A percentile compares a stretch with the other conserved stretches of the same genome.
phyloP scores from a whole-genome alignment of 2,888 invertebrate genomes.

The Odontomyia ornata region DNA sequence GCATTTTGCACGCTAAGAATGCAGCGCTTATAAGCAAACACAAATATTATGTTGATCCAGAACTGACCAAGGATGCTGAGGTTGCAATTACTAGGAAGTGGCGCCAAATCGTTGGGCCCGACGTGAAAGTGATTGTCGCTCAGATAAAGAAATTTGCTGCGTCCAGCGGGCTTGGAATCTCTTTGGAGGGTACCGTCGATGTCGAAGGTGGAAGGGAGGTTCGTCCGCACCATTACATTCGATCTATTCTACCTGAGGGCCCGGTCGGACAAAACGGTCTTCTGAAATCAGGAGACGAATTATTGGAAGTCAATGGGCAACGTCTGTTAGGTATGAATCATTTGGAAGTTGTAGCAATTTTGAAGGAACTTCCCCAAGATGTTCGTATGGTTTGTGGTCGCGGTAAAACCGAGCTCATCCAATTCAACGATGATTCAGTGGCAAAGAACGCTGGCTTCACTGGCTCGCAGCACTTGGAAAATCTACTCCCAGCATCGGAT shows the following conservation, averaged over 20 bases:
- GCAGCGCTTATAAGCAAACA: constrained; percentile 55
- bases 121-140: constrained; percentile 81
- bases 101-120: constrained; percentile 81
- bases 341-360: constrained; percentile 90
- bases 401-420: constrained; percentile 64
- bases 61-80: constrained; percentile 76
- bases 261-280: constrained; percentile 93
- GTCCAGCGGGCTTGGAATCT: constrained; percentile 95
- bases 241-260: constrained; percentile 96
- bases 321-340: constrained; percentile 91
- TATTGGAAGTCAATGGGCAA: constrained; percentile 92
- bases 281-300: constrained; percentile 93
- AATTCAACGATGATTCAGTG: constrained; percentile 62
- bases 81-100: constrained; percentile 83
- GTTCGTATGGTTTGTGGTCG: constrained; percentile 91
- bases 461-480: constrained; percentile 70
- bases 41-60: constrained; percentile 62
- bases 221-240: constrained; percentile 97
- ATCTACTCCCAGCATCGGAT: constrained; percentile 70
- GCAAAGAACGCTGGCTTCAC: constrained; percentile 59
- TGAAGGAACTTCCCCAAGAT: constrained; percentile 89
- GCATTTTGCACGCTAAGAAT: constrained; percentile 57
- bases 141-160: constrained; percentile 86
- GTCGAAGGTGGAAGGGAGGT: constrained; percentile 97
- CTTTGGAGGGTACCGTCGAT: constrained; percentile 97